Conservation (phyloP, 1,140 invertebrate genomes). For the Copidosoma floridanum region DNA sequence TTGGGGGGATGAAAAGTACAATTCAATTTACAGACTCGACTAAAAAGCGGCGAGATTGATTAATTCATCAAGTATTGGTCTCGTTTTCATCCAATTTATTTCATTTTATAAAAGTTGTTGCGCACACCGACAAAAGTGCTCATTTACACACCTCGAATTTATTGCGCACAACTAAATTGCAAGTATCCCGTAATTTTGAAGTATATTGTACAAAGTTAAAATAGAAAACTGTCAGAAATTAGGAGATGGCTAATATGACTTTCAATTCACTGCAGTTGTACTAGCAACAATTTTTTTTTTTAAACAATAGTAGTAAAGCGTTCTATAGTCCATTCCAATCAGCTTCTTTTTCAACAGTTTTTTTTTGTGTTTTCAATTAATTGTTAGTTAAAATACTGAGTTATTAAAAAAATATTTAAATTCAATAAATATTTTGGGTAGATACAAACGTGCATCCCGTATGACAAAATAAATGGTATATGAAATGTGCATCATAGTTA, state of each 20-base stretch:
- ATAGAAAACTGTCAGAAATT: constrained; percentile 5
- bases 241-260: not conserved
- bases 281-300: not conserved
- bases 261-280: not conserved
- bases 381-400: not conserved
- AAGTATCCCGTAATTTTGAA: constrained; percentile 16
- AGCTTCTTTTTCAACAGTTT: constrained; percentile 24
- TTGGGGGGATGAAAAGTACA: no score
- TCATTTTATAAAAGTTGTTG: not conserved
- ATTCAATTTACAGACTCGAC: constrained; percentile 1
- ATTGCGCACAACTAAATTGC: constrained; percentile 19
- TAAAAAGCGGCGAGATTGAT: constrained; percentile 13
- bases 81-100: constrained; percentile 3
- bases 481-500: no score
- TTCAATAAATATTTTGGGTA: not conserved
- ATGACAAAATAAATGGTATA: no score
- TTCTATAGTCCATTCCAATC: not conserved
- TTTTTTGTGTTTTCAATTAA: not conserved
- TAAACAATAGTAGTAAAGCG: not conserved
- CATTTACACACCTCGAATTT: constrained; percentile 1
- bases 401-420: not conserved
- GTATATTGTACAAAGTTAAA: constrained; percentile 11
- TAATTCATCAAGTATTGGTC: constrained; percentile 5
- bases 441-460: no score
- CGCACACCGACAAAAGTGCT: not conserved